Evolutionary conservation across 2,797 vertebrate species (phyloP).

Genomic region (Sebastiscus tertius): DNA sequence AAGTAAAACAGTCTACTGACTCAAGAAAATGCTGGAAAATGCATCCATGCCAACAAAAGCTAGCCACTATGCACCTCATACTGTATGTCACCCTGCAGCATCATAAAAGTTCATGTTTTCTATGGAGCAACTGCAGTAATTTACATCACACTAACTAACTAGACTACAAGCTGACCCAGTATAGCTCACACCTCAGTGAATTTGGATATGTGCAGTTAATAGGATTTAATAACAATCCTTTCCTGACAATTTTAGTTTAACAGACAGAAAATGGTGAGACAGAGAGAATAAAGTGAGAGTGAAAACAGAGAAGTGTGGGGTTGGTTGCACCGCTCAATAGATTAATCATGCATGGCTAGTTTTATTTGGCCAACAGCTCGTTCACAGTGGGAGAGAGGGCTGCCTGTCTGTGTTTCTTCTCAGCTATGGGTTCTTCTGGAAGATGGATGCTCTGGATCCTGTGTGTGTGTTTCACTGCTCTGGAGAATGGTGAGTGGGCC

Average conservation of each 20-base stretch:
- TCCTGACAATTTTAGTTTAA: neutral
- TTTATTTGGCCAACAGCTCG: slow-evolving; percentile 43
- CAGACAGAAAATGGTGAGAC: neutral
- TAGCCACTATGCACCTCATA: neutral
- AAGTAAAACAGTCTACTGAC: neutral
- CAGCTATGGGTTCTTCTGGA: slow-evolving; percentile 64
- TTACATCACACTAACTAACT: slow-evolving; percentile 15
- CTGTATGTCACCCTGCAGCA: neutral
- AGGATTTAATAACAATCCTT: neutral
- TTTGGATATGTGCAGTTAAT: neutral
- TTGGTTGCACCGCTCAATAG: slow-evolving; percentile 55
- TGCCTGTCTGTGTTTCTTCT: slow-evolving; percentile 34
- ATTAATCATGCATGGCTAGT: slow-evolving; percentile 77
- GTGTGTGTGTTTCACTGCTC: slow-evolving; percentile 45
- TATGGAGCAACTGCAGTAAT: slow-evolving; percentile 10
- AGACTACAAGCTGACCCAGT: slow-evolving; percentile 7
- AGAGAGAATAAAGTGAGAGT: neutral
- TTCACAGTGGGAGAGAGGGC: slow-evolving; percentile 25
- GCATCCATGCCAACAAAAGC: slow-evolving; percentile 3
- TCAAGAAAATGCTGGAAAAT: neutral
- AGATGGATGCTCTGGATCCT: slow-evolving; percentile 66
- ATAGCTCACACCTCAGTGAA: neutral
- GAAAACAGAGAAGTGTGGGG: slow-evolving; percentile 24
- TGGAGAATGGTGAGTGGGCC: slow-evolving; percentile 67
- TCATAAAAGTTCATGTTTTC: neutral